Percentiles rank a stretch among this genome's conserved stretches.
phyloP scores from a whole-genome alignment of 1,140 invertebrate genomes.

The Ceratina calcarata region DNA sequence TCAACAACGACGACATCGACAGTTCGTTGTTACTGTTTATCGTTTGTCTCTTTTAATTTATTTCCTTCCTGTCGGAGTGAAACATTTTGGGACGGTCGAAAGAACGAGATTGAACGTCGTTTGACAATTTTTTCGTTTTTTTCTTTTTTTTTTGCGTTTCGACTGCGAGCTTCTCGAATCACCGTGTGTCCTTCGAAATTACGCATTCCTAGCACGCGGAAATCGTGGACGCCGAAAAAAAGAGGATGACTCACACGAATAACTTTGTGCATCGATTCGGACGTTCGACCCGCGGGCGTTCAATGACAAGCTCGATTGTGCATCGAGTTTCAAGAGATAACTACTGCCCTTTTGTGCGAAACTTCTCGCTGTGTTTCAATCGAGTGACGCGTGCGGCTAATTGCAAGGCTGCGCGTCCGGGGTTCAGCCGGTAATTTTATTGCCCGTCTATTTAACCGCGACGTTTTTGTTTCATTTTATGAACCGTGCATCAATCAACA shows the following conservation, averaged over 20 bases:
- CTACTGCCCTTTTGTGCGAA: background rate
- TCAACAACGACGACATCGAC: no score
- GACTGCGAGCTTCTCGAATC: background rate
- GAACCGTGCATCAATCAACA: no score
- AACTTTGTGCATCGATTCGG: conserved; percentile 1
- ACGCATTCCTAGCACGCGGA: background rate
- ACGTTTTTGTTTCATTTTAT: no score
- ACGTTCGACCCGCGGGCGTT: background rate
- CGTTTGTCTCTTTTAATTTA: no score
- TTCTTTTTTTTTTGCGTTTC: no score
- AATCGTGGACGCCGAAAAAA: background rate
- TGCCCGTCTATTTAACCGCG: no score
- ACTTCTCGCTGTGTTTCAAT: background rate
- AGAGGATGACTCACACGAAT: background rate
- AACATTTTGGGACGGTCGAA: no score
- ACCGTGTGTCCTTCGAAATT: background rate
- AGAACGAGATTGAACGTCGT: background rate
- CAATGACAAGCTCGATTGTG: conserved; percentile 10
- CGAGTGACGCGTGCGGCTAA: background rate
- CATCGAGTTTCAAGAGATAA: background rate
- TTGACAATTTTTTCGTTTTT: background rate
- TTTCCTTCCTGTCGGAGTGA: no score
- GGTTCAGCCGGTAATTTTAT: no score
- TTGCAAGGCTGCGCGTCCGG: background rate
- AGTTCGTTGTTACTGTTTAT: no score